Evolutionary conservation across 1,140 invertebrate species (phyloP).

Genomic region (Drosophila simulans): DNA sequence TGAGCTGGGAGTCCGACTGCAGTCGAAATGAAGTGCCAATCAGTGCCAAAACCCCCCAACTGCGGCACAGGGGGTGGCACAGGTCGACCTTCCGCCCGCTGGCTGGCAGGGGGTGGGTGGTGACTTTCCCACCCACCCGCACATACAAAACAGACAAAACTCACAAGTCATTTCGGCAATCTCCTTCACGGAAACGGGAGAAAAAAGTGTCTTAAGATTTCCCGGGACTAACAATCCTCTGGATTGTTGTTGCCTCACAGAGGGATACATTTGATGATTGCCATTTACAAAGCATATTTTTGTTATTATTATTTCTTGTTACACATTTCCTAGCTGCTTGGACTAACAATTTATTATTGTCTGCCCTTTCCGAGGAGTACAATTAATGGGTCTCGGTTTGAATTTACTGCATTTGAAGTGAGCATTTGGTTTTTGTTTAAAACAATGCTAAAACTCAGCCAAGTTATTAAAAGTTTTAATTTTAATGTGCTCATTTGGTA

Average conservation of each 20-base stretch:
- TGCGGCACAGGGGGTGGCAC: background rate
- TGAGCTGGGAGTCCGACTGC: slow-evolving; percentile 33
- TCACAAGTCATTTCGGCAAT: slow-evolving; percentile 5
- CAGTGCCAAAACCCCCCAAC: slow-evolving; percentile 25
- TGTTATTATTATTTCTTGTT: background rate
- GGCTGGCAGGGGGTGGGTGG: too few species aligned
- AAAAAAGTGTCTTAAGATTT: slow-evolving; percentile 3
- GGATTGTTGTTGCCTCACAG: background rate
- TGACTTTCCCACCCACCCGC: background rate
- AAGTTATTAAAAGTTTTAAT: too few species aligned
- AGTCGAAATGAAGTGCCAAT: slow-evolving; percentile 58
- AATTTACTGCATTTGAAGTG: background rate
- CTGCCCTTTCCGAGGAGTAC: background rate
- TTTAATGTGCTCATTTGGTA: too few species aligned
- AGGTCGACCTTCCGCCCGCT: slow-evolving; percentile 1
- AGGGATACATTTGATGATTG: slow-evolving; percentile 1
- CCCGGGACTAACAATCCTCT: slow-evolving; percentile 7
- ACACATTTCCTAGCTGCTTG: background rate
- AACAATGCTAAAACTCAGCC: too few species aligned
- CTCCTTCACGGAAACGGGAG: too few species aligned
- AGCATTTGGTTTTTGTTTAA: too few species aligned
- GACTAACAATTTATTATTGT: background rate
- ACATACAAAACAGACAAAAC: background rate
- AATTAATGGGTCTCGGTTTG: background rate
- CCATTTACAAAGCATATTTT: background rate